These are phyloP conservation scores for Seriola rivoliana DNA, from an alignment of 2,113 vertebrate genomes.

Conservation along the genomic window DNA sequence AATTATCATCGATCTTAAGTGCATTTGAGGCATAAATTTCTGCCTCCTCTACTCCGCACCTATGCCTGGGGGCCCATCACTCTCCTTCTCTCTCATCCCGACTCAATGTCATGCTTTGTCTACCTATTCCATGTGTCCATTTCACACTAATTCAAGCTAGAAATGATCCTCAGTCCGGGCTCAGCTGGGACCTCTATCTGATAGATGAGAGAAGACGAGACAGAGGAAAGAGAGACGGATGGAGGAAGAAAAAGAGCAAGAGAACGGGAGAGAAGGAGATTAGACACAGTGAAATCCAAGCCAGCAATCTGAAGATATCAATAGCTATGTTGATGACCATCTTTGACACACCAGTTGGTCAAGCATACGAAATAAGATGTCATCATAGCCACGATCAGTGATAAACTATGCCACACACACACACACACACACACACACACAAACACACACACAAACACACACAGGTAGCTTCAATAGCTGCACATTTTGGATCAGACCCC, in stretches of 20 bases:
- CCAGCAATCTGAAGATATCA: constrained; percentile 66
- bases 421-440: not conserved
- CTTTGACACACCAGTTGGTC: constrained; percentile 50
- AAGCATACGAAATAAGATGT: constrained; percentile 59
- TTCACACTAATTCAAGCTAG: constrained; percentile 85
- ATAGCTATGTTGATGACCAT: constrained; percentile 60
- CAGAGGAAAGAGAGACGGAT: constrained; percentile 59
- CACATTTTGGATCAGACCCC: constrained; percentile 63
- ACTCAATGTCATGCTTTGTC: constrained; percentile 85
- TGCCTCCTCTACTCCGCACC: constrained; percentile 51
- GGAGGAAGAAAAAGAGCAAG: constrained; percentile 49
- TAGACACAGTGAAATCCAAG: constrained; percentile 74
- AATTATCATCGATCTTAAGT: constrained; percentile 79
- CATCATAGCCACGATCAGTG: constrained; percentile 18
- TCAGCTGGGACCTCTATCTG: constrained; percentile 82
- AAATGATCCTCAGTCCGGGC: constrained; percentile 78
- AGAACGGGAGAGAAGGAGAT: constrained; percentile 51
- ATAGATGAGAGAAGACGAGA: constrained; percentile 72
- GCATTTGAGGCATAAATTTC: constrained; percentile 74
- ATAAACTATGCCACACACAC: constrained; percentile 10
- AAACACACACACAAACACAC: not conserved
- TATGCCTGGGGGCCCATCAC: constrained; percentile 69
- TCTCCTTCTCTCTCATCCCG: constrained; percentile 76
- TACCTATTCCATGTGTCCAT: constrained; percentile 84
- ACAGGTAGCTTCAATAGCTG: constrained; percentile 18